Conservation (phyloP, 2,797 vertebrate genomes). For the Tokudaia muenninki region DNA sequence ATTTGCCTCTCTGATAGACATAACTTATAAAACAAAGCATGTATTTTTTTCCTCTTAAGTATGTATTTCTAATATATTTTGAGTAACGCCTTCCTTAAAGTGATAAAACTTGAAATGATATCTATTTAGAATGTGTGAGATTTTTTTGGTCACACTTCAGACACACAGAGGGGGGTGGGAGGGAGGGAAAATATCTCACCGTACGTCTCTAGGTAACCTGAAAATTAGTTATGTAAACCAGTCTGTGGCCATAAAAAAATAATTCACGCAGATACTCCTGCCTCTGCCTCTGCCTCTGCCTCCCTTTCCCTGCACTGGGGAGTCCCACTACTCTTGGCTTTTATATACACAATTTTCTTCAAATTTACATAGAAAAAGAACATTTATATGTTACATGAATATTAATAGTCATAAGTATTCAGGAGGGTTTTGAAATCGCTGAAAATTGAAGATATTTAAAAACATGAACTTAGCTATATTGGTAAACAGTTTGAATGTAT, state of each 20-base stretch:
- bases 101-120: slow-evolving; percentile 14
- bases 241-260: not conserved
- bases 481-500: slow-evolving; percentile 53
- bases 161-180: not conserved
- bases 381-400: slow-evolving; percentile 30
- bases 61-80: slow-evolving; percentile 30
- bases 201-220: not conserved
- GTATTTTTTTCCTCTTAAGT: not conserved
- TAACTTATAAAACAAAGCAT: not conserved
- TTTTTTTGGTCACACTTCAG: not conserved
- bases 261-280: not conserved
- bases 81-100: not conserved
- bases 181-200: too few species aligned
- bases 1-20: slow-evolving; percentile 29
- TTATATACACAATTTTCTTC: slow-evolving; percentile 55
- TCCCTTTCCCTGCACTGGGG: not conserved
- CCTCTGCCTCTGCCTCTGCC: not conserved
- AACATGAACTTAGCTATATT: not conserved
- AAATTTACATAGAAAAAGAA: slow-evolving; percentile 18
- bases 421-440: slow-evolving; percentile 58
- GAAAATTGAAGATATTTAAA: slow-evolving; percentile 63
- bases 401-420: slow-evolving; percentile 21
- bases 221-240: not conserved
- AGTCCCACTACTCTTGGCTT: not conserved
- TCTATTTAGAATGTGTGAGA: slow-evolving; percentile 34